These are phyloP conservation scores for Isurus oxyrinchus DNA, from an alignment of 2,113 vertebrate genomes.

Conservation along the genomic window DNA sequence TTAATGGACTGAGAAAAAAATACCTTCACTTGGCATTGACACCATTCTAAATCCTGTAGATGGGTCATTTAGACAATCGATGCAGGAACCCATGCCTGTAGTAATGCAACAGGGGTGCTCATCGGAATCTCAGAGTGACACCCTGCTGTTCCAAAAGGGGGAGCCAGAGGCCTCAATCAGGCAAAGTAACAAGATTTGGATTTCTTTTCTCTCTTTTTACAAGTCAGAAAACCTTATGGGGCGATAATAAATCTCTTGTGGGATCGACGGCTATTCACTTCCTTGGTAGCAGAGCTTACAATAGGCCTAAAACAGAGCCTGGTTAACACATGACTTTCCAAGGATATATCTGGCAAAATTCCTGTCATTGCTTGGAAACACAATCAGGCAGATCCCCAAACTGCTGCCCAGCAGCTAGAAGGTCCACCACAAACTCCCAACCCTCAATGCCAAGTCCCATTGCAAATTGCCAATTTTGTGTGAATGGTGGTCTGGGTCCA, in stretches of 20 bases:
- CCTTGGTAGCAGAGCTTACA: too few relatives aligned
- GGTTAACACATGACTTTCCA: neutral
- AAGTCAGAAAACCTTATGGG: neutral
- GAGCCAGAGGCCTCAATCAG: neutral
- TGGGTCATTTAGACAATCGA: neutral
- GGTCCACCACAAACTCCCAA: neutral
- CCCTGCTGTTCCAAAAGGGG: neutral
- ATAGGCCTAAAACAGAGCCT: neutral
- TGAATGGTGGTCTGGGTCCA: neutral
- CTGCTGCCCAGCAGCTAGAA: neutral
- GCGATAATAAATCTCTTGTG: neutral
- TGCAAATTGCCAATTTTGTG: neutral
- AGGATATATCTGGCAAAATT: neutral
- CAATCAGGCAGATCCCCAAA: neutral
- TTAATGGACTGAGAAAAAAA: neutral
- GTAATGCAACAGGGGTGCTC: neutral
- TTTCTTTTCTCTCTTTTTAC: neutral
- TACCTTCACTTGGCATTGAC: neutral
- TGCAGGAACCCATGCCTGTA: neutral
- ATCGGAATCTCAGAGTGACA: neutral
- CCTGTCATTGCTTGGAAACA: neutral
- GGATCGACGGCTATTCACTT: neutral
- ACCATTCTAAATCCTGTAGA: neutral
- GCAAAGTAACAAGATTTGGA: neutral
- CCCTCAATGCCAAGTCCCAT: neutral